A percentile compares a stretch with the other conserved stretches of the same genome.
These are phyloP conservation scores for Aplysia californica DNA, from an alignment of 1,140 invertebrate species.

Conservation along the genomic window DNA sequence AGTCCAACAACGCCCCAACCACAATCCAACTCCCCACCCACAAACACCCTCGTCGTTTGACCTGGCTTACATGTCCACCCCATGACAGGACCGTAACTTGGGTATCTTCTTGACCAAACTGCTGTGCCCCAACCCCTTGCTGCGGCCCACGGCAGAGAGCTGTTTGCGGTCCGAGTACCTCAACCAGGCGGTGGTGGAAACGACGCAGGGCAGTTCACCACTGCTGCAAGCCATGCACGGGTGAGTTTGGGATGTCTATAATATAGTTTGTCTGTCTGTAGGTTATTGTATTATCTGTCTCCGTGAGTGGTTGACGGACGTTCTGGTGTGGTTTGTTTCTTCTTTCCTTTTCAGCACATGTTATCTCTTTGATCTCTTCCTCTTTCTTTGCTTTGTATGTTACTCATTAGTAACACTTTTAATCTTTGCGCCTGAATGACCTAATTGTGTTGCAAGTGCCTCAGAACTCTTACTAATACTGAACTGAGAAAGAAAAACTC, in stretches of 20 bases:
- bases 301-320: too few relatives aligned
- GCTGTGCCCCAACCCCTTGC: slow-evolving; percentile 3
- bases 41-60: too few relatives aligned
- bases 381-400: not conserved
- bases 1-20: too few relatives aligned
- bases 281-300: not conserved
- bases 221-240: too few relatives aligned
- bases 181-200: not conserved
- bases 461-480: too few relatives aligned
- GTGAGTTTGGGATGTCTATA: not conserved
- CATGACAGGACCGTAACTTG: slow-evolving; percentile 13
- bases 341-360: not conserved
- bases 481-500: too few relatives aligned
- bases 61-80: too few relatives aligned
- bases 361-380: not conserved
- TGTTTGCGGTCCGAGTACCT: slow-evolving; percentile 18
- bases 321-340: too few relatives aligned
- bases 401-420: too few relatives aligned
- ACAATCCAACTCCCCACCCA: too few relatives aligned
- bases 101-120: slow-evolving; percentile 22
- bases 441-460: too few relatives aligned
- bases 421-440: too few relatives aligned
- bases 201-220: not conserved
- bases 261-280: not conserved
- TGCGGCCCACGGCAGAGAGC: slow-evolving; percentile 18